These are phyloP conservation scores for Nanorana parkeri DNA, from an alignment of 2,113 vertebrate species.

Conservation along the genomic window DNA sequence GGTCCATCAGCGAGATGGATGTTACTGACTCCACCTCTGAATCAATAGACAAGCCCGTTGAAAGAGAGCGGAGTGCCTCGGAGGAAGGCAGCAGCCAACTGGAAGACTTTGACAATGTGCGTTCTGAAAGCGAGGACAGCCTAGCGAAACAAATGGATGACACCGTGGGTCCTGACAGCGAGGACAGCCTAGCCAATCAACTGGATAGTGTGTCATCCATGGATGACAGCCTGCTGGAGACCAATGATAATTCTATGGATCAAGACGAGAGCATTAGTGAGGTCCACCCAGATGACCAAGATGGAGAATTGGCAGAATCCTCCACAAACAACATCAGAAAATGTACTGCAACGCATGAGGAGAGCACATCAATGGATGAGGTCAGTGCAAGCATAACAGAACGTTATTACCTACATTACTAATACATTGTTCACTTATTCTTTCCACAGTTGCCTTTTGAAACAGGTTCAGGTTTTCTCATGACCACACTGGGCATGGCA, in stretches of 20 bases:
- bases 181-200: neutral
- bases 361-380: slow-evolving; percentile 32
- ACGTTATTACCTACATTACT: neutral
- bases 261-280: neutral
- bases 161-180: neutral
- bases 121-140: neutral
- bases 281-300: neutral
- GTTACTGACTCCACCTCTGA: slow-evolving; percentile 1
- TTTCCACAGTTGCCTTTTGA: neutral
- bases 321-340: neutral
- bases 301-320: neutral
- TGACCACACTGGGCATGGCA: neutral
- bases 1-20: slow-evolving; percentile 89
- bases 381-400: neutral
- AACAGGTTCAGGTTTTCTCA: neutral
- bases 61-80: neutral
- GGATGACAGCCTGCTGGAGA: neutral
- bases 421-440: neutral
- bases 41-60: neutral
- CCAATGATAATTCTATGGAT: neutral
- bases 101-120: neutral
- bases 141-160: neutral
- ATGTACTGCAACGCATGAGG: neutral
- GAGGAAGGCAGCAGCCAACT: neutral
- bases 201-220: neutral